Percentiles rank a stretch among this genome's conserved stretches.
phyloP scores from a whole-genome alignment of 1,140 invertebrate genomes.

The Batillaria attramentaria region DNA sequence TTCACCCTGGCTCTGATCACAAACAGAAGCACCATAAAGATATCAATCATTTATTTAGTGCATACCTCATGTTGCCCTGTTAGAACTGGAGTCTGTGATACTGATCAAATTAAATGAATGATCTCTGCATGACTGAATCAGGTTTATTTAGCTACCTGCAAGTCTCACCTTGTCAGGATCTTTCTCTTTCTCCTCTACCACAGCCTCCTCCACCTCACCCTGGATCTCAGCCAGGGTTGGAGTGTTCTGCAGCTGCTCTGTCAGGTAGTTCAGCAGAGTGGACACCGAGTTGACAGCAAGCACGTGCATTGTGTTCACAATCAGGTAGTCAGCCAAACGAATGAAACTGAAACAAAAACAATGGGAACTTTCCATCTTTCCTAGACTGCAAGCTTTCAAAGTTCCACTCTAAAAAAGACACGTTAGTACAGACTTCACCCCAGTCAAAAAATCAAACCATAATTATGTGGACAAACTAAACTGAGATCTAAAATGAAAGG shows the following conservation, averaged over 20 bases:
- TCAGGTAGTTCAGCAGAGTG: constrained; percentile 76
- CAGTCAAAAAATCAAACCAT: too few relatives aligned
- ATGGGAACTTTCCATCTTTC: too few relatives aligned
- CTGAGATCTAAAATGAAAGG: constrained; percentile 4
- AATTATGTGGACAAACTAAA: too few relatives aligned
- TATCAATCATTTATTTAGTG: too few relatives aligned
- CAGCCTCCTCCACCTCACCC: constrained; percentile 52
- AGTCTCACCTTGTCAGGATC: constrained; percentile 58
- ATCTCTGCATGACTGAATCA: too few relatives aligned
- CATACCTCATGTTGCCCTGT: too few relatives aligned
- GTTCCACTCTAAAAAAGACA: too few relatives aligned
- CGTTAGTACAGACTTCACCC: too few relatives aligned
- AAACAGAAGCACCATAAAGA: neutral
- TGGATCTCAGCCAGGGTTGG: constrained; percentile 72
- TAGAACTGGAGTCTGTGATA: too few relatives aligned
- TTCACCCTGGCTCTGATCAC: neutral
- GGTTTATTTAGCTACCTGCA: too few relatives aligned
- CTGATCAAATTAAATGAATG: too few relatives aligned
- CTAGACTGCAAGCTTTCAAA: too few relatives aligned
- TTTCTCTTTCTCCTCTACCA: constrained; percentile 45
- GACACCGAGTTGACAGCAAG: constrained; percentile 79
- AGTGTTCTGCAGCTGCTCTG: constrained; percentile 76
- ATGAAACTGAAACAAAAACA: constrained; percentile 79
- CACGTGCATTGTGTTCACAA: constrained; percentile 79
- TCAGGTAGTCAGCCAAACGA: constrained; percentile 82